phyloP scores from a whole-genome alignment of 1,140 invertebrate species.

The Drosophila asahinai region DNA sequence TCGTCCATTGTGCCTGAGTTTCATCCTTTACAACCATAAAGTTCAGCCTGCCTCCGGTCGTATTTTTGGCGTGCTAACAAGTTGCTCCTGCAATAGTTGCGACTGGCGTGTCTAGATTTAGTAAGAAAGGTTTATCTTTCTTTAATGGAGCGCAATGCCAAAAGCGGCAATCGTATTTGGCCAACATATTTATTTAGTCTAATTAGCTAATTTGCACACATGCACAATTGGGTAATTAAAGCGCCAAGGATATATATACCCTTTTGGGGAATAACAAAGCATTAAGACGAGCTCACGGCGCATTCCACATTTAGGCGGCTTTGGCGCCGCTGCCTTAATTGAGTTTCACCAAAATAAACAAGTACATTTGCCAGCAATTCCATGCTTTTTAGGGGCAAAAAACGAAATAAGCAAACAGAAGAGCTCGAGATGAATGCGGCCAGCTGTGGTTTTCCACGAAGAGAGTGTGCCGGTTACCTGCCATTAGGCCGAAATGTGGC shows the following conservation, averaged over 20 bases:
- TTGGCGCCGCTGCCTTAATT: constrained; percentile 11
- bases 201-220: constrained; percentile 39
- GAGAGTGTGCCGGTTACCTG: constrained; percentile 6
- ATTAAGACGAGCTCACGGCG: constrained; percentile 7
- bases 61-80: constrained; percentile 32
- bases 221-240: constrained; percentile 14
- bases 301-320: constrained; percentile 20
- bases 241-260: constrained; percentile 18
- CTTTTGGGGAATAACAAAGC: constrained; percentile 15
- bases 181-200: constrained; percentile 32
- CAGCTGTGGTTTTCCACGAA: constrained; percentile 20
- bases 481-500: constrained; percentile 20
- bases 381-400: neutral
- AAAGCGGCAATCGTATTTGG: constrained; percentile 16
- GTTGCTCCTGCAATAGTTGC: constrained; percentile 25
- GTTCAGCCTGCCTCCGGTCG: constrained; percentile 6
- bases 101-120: constrained; percentile 32
- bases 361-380: constrained; percentile 4
- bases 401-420: neutral
- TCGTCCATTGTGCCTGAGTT: neutral
- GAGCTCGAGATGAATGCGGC: neutral
- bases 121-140: constrained; percentile 38
- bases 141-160: constrained; percentile 22
- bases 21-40: constrained; percentile 48
- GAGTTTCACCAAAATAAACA: constrained; percentile 25